Evolutionary conservation across 2,113 vertebrate genomes (phyloP).

Genomic region (Riparia riparia): DNA sequence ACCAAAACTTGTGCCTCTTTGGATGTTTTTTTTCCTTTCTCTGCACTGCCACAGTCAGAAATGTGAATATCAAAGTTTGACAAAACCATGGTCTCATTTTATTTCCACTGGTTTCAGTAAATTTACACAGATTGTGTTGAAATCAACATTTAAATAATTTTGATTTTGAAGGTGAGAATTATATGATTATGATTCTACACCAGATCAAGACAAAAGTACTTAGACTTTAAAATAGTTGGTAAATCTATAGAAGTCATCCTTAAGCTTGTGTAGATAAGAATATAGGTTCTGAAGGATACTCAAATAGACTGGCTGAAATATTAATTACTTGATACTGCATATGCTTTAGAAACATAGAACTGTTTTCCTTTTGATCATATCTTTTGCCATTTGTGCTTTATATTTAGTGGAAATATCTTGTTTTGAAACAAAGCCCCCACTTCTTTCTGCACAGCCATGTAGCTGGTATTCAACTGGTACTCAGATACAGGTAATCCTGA

Average conservation of each 20-base stretch:
- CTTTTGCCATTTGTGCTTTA: background rate
- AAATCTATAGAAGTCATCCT: background rate
- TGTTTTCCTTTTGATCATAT: background rate
- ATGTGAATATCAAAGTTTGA: background rate
- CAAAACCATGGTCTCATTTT: background rate
- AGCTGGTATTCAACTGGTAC: background rate
- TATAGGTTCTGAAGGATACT: background rate
- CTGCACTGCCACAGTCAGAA: background rate
- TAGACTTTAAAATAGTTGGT: background rate
- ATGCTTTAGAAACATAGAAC: background rate
- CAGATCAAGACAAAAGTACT: background rate
- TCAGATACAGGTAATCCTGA: background rate
- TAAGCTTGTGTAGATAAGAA: background rate
- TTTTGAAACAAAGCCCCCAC: accelerated
- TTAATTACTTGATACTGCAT: accelerated
- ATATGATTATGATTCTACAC: background rate
- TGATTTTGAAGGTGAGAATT: background rate
- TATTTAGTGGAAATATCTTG: background rate
- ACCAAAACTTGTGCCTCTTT: background rate
- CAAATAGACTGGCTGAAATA: background rate
- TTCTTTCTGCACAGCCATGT: background rate
- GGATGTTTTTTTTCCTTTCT: background rate
- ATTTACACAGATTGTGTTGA: background rate
- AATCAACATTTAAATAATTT: background rate
- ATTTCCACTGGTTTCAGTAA: background rate